phyloP scores from a whole-genome alignment of 2,888 invertebrate species.

The Sarcophaga caerulescens region DNA sequence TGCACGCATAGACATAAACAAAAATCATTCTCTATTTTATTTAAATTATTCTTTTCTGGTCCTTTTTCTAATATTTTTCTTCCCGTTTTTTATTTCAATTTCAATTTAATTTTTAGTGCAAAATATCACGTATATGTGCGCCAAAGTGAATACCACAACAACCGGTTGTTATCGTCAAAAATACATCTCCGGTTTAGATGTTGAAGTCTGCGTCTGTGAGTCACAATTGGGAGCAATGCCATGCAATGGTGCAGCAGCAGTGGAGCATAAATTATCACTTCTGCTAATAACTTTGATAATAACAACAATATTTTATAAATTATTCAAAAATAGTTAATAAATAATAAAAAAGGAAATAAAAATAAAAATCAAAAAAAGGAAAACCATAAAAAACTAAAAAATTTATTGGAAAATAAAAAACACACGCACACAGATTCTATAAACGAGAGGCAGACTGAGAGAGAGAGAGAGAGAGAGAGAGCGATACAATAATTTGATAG shows the following conservation, averaged over 20 bases:
- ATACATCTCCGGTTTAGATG: constrained; percentile 80
- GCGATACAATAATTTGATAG: background rate
- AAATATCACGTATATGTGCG: constrained; percentile 87
- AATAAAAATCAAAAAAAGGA: background rate
- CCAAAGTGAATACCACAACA: constrained; percentile 83
- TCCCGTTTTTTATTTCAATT: background rate
- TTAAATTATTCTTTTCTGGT: too few species aligned
- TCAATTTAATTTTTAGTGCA: constrained; percentile 81
- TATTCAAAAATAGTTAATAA: constrained; percentile 61
- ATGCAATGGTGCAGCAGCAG: constrained; percentile 78
- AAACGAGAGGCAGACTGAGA: background rate
- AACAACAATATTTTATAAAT: constrained; percentile 64
- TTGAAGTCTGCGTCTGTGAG: constrained; percentile 83
- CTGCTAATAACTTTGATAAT: constrained; percentile 62
- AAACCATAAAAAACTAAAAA: background rate
- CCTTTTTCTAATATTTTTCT: too few species aligned
- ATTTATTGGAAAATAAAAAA: background rate
- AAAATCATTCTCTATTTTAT: too few species aligned
- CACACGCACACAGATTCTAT: background rate
- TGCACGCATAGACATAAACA: too few species aligned
- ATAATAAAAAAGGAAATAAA: constrained; percentile 18
- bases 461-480: constrained; percentile 1
- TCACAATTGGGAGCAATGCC: constrained; percentile 80
- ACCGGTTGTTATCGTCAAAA: constrained; percentile 85
- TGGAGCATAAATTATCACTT: constrained; percentile 63